Conservation (phyloP, 2,113 vertebrate genomes). For the Panthera leo region DNA sequence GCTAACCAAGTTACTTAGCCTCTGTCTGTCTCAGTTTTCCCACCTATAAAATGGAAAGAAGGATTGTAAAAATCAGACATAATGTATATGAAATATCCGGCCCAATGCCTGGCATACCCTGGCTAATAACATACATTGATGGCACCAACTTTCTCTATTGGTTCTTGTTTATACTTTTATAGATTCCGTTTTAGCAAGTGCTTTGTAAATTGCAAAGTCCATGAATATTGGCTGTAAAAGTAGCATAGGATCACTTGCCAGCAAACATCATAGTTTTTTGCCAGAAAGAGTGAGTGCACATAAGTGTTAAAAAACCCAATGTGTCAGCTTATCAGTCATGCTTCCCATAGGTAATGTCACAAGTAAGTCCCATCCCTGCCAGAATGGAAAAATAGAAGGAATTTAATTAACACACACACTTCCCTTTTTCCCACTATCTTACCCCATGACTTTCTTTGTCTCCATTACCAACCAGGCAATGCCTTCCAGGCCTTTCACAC, state of each 20-base stretch:
- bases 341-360: not conserved
- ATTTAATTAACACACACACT: not conserved
- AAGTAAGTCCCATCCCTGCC: not conserved
- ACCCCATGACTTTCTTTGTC: not conserved
- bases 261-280: not conserved
- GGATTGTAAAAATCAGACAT: not conserved
- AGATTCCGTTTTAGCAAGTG: not conserved
- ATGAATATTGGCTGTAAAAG: not conserved
- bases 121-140: not conserved
- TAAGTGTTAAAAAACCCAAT: not conserved
- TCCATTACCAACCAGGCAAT: not conserved
- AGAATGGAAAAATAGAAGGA: not conserved
- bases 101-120: not conserved
- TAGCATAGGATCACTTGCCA: not conserved
- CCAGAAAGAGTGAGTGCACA: not conserved
- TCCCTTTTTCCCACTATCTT: not conserved
- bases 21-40: not conserved
- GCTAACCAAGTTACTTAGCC: not conserved
- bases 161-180: not conserved
- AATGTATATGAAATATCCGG: not conserved
- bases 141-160: not conserved
- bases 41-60: not conserved
- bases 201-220: not conserved
- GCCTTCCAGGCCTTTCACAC: not conserved
- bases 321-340: not conserved